These are phyloP conservation scores for Isurus oxyrinchus DNA, from an alignment of 2,113 vertebrate species.

Conservation along the genomic window DNA sequence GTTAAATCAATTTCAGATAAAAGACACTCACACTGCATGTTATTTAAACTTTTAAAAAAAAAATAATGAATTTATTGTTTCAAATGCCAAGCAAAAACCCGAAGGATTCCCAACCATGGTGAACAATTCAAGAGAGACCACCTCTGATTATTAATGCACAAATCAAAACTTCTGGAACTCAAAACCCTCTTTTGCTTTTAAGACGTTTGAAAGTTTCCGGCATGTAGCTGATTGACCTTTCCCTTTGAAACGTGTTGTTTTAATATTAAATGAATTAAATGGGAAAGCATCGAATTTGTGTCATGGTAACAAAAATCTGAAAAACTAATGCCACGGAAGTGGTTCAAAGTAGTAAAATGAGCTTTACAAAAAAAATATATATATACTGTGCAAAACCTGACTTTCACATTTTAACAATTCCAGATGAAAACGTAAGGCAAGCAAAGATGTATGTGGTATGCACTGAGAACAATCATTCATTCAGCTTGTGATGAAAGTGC, in stretches of 20 bases:
- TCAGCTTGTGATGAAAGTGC: constrained; percentile 36
- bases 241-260: not conserved
- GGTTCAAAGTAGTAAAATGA: constrained; percentile 31
- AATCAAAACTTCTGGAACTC: constrained; percentile 2
- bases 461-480: constrained; percentile 30
- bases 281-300: not conserved
- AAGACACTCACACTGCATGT: constrained; percentile 13
- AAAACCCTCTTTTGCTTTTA: not conserved
- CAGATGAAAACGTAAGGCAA: constrained; percentile 31
- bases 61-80: not conserved
- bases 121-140: not conserved
- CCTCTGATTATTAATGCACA: constrained; percentile 11
- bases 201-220: constrained; percentile 15
- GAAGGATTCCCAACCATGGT: constrained; percentile 16
- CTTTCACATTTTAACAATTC: constrained; percentile 35
- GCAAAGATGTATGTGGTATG: constrained; percentile 28
- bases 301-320: constrained; percentile 27
- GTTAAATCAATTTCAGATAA: not conserved
- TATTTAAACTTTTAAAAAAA: not conserved
- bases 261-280: constrained; percentile 24
- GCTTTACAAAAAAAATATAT: constrained; percentile 37
- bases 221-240: not conserved
- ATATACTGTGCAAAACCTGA: constrained; percentile 35
- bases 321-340: constrained; percentile 21
- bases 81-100: constrained; percentile 13